Evolutionary conservation across 2,888 invertebrate genomes (phyloP).

Genomic region (Beris chalybata): DNA sequence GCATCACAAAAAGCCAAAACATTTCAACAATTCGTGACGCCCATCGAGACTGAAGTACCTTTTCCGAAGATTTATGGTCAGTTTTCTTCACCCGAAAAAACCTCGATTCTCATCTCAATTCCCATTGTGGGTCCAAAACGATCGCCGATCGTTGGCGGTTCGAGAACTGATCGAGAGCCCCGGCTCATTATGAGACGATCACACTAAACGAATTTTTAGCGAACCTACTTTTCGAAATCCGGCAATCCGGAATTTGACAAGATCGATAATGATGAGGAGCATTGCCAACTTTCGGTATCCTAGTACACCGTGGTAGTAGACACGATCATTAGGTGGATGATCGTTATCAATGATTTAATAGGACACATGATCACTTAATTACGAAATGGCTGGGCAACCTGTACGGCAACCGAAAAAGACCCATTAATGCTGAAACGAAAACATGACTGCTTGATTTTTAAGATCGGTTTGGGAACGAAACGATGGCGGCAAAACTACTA

Average conservation of each 20-base stretch:
- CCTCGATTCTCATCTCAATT: too few species aligned
- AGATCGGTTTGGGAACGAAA: background rate
- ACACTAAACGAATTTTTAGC: constrained; percentile 3
- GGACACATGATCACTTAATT: constrained; percentile 36
- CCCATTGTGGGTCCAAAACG: background rate
- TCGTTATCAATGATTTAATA: constrained; percentile 34
- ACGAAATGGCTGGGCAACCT: constrained; percentile 5
- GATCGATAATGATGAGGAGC: constrained; percentile 18
- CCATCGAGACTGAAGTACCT: constrained; percentile 41
- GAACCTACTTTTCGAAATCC: background rate
- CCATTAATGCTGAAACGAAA: too few species aligned
- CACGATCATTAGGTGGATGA: constrained; percentile 32
- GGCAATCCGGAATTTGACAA: constrained; percentile 18
- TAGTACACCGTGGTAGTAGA: constrained; percentile 4
- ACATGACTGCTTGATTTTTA: too few species aligned
- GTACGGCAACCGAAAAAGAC: background rate
- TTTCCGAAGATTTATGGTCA: constrained; percentile 40
- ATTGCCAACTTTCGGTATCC: background rate
- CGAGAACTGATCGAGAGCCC: background rate
- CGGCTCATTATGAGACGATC: background rate
- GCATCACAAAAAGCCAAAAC: constrained; percentile 44
- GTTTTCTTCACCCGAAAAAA: constrained; percentile 9
- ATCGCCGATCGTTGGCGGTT: background rate
- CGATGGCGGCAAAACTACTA: constrained; percentile 9
- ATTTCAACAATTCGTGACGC: constrained; percentile 44